Evolutionary conservation across 2,113 vertebrate species (phyloP), one percentile per base, ranked within the genome.

Genomic region (Zapornia atra): DNA sequence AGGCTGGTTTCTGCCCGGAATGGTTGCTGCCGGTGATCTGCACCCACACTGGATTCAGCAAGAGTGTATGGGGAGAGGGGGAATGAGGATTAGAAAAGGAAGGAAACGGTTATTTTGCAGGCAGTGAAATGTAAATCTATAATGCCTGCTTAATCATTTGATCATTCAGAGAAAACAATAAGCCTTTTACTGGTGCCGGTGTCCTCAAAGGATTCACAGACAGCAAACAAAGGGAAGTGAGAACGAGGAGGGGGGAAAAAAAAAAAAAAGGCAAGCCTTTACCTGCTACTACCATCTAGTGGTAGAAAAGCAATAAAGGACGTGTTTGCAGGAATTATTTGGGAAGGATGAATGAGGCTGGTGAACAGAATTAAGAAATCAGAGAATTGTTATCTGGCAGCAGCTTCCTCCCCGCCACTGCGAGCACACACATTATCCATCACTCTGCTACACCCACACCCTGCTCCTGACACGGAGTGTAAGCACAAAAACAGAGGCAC

Each of bases 221-320:
- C 57, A 63, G 53, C 91, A 95, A 97, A 98, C 96, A 98, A 97
- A 17, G 4, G 17, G 8, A 11, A 44, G 7, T 4, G 36, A 21
- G 40, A 8, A 46, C 17, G 17, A 46, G 44, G 6, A 5, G 20
- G 8, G 10, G 16, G 3, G 2, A 31, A 70, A 75, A 88, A 22
- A 76, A 87, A 89, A 90, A 72, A 80, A 64, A 78, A 46, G 61
- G 73, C 93, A 92, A 94, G 92, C 73, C 97, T 97, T 95, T 96
- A 92, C 95, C 96, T 97, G 91, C 94, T 98, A 94, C 98, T 97
- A 96, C 98, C 98, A 98, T 97, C 98, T 98, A 98, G 98, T 98
- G 98, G 98, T 71, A 84, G 82, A 91, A 93, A 54, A 75, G 94
- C 91, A 85, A 94, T 54, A 92, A 59, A 91, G 75, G 79, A 79